phyloP scores from a whole-genome alignment of 1,140 invertebrate genomes.

The Sarcophaga peregrina region DNA sequence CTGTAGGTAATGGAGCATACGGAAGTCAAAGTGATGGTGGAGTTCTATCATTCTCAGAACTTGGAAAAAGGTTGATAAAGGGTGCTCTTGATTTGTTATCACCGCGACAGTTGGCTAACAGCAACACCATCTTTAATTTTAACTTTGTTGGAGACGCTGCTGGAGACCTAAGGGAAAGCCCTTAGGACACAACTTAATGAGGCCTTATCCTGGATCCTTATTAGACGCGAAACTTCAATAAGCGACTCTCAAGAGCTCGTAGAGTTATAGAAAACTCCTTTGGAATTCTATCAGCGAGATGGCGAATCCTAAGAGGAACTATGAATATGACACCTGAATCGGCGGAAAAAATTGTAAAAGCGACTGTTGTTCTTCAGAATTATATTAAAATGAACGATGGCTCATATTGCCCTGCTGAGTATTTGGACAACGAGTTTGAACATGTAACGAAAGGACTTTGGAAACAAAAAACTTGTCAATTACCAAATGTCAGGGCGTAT shows the following conservation, averaged over 20 bases:
- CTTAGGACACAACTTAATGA: slow-evolving; percentile 2
- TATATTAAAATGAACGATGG: not conserved
- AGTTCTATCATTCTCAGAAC: no score
- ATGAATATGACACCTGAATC: not conserved
- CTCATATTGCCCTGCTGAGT: no score
- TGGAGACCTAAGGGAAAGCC: no score
- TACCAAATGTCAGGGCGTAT: no score
- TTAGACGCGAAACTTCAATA: not conserved
- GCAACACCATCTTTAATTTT: not conserved
- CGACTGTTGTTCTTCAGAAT: not conserved
- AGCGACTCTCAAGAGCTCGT: not conserved
- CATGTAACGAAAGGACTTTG: no score
- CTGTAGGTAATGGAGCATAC: not conserved
- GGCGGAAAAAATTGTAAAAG: not conserved
- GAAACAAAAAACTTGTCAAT: no score
- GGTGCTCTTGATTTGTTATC: not conserved
- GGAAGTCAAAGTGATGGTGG: slow-evolving; percentile 21
- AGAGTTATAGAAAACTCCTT: not conserved
- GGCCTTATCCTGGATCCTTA: not conserved
- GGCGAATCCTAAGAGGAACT: not conserved
- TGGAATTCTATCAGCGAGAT: not conserved
- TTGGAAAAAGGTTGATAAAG: not conserved
- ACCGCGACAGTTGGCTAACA: no score
- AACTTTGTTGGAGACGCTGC: not conserved
- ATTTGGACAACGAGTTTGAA: no score